phyloP scores from a whole-genome alignment of 1,140 invertebrate species.

The Drosophila aff. region DNA sequence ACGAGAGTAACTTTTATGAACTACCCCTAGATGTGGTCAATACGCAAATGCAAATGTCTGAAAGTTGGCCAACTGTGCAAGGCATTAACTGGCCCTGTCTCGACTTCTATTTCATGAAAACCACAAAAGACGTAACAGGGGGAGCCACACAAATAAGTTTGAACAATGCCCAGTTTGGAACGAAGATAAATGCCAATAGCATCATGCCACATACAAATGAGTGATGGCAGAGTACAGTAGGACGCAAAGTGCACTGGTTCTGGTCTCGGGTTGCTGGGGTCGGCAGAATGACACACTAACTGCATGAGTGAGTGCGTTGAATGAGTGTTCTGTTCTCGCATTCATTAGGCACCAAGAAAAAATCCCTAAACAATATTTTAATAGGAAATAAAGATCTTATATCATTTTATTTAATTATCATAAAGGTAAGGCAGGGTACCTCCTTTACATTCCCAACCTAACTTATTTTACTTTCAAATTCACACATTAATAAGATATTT shows the following conservation, averaged over 20 bases:
- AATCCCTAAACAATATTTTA: not conserved
- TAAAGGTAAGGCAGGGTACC: not conserved
- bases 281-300: slow-evolving; percentile 63
- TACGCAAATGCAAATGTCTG: slow-evolving; percentile 4
- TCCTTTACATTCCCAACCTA: not conserved
- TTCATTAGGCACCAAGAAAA: slow-evolving; percentile 11
- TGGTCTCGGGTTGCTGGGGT: slow-evolving; percentile 20
- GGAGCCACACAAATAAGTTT: slow-evolving; percentile 20
- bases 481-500: not conserved
- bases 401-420: not conserved
- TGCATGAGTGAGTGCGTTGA: slow-evolving; percentile 76
- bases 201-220: slow-evolving; percentile 57
- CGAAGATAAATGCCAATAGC: slow-evolving; percentile 73
- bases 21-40: slow-evolving; percentile 19
- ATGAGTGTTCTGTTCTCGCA: slow-evolving; percentile 41
- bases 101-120: slow-evolving; percentile 16
- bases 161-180: slow-evolving; percentile 41
- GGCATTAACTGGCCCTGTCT: slow-evolving; percentile 23
- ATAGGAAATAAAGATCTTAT: not conserved
- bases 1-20: slow-evolving; percentile 16
- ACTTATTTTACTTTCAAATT: not conserved
- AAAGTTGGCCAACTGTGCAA: slow-evolving; percentile 13
- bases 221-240: slow-evolving; percentile 57
- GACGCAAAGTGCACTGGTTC: slow-evolving; percentile 30
- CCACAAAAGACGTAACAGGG: slow-evolving; percentile 7